Evolutionary conservation across 2,113 vertebrate genomes (phyloP).

Genomic region (Bufo bufo): DNA sequence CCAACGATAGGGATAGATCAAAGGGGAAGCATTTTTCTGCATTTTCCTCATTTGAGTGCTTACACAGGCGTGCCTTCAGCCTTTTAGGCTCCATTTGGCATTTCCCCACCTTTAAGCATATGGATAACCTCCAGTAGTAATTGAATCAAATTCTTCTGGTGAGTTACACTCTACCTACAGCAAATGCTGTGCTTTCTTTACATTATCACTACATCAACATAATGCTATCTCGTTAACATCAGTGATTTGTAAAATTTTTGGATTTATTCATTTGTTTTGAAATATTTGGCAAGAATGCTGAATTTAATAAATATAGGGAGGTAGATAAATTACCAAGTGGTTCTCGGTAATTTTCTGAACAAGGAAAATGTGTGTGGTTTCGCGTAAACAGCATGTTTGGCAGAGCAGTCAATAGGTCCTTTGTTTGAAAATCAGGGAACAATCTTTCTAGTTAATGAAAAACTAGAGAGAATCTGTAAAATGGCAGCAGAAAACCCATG

Average conservation of each 20-base stretch:
- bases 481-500: slow-evolving; percentile 12
- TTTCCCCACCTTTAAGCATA: neutral
- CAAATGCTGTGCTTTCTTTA: neutral
- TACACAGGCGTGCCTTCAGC: no score
- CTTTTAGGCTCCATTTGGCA: no score
- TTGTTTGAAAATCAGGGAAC: slow-evolving; percentile 40
- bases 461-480: slow-evolving; percentile 10
- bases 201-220: neutral
- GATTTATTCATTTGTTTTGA: slow-evolving; percentile 21
- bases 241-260: slow-evolving; percentile 1
- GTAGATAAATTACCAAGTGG: slow-evolving; percentile 23
- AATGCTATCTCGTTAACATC: slow-evolving; percentile 14
- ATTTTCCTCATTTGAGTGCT: no score
- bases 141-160: neutral
- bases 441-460: slow-evolving; percentile 5
- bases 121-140: neutral
- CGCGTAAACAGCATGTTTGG: slow-evolving; percentile 39
- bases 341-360: slow-evolving; percentile 25
- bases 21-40: no score
- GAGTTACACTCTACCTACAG: neutral
- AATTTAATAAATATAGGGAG: slow-evolving; percentile 23
- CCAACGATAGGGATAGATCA: no score
- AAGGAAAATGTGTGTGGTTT: slow-evolving; percentile 34
- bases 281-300: neutral
- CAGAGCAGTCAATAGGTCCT: slow-evolving; percentile 31